A percentile compares a stretch with the other conserved stretches of the same genome.
These are phyloP conservation scores for Platorchestia sp. DNA, from an alignment of 1,140 invertebrate genomes.

Conservation along the genomic window DNA sequence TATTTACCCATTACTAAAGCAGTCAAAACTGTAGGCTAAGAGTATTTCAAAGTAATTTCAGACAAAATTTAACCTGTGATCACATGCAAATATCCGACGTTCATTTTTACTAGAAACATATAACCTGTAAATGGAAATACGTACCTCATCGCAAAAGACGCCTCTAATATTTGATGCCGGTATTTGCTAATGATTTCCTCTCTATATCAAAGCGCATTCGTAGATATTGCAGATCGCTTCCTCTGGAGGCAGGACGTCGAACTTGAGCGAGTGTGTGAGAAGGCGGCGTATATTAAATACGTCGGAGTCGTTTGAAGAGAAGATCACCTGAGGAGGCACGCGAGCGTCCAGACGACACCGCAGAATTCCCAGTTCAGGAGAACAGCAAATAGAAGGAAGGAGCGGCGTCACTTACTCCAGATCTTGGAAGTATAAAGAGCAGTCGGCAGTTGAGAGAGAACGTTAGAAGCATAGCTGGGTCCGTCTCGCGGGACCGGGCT, in stretches of 20 bases:
- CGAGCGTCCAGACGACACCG: not conserved
- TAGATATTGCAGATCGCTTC: not conserved
- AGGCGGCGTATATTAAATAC: not conserved
- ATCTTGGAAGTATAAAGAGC: slow-evolving; percentile 21
- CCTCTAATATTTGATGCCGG: too few species aligned
- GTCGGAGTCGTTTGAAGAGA: not conserved
- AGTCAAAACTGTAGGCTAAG: too few species aligned
- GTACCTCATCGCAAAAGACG: too few species aligned
- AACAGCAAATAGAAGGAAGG: slow-evolving; percentile 17
- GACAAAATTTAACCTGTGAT: too few species aligned
- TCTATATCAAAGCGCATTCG: not conserved
- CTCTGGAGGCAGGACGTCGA: not conserved
- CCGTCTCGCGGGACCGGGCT: not conserved
- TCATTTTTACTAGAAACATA: too few species aligned
- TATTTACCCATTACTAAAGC: not conserved
- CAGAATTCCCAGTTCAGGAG: slow-evolving; percentile 14
- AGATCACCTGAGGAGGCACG: not conserved
- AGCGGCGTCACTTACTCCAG: slow-evolving; percentile 17
- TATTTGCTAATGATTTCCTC: too few species aligned
- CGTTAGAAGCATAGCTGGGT: slow-evolving; percentile 10
- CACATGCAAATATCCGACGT: too few species aligned
- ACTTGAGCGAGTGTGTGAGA: not conserved
- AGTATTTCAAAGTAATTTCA: too few species aligned
- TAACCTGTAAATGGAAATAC: too few species aligned
- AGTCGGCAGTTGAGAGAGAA: not conserved